These are phyloP conservation scores for Xestobium rufovillosum DNA, from an alignment of 2,888 invertebrate genomes.

Conservation along the genomic window DNA sequence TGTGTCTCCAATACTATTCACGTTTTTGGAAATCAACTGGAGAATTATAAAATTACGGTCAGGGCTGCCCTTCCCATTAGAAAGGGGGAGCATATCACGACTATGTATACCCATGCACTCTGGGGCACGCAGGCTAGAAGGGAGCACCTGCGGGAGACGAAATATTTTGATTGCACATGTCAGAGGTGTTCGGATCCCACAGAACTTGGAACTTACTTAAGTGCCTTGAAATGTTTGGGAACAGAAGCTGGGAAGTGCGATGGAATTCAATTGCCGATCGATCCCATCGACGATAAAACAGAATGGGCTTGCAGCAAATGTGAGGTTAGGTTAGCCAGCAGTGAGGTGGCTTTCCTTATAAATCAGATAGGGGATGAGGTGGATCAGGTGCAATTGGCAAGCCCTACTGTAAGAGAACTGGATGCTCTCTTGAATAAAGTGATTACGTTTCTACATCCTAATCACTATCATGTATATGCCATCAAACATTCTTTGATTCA, in stretches of 20 bases:
- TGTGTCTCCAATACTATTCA: slow-evolving; percentile 76
- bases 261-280: slow-evolving; percentile 61
- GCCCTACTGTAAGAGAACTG: slow-evolving; percentile 53
- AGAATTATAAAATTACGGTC: slow-evolving; percentile 57
- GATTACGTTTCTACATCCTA: slow-evolving; percentile 68
- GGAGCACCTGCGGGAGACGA: slow-evolving; percentile 68
- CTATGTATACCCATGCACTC: slow-evolving; percentile 80
- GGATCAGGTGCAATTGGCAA: slow-evolving; percentile 55
- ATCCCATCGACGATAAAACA: slow-evolving; percentile 61
- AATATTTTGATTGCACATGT: slow-evolving; percentile 70
- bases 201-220: slow-evolving; percentile 68
- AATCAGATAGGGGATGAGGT: slow-evolving; percentile 72
- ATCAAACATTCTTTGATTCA: slow-evolving; percentile 77
- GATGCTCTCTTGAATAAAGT: slow-evolving; percentile 61
- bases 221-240: slow-evolving; percentile 61
- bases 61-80: slow-evolving; percentile 58
- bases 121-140: slow-evolving; percentile 80
- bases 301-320: slow-evolving; percentile 75
- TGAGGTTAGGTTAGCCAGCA: slow-evolving; percentile 53
- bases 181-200: slow-evolving; percentile 71
- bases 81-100: slow-evolving; percentile 67
- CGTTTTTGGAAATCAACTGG: slow-evolving; percentile 54
- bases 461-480: slow-evolving; percentile 77
- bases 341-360: slow-evolving; percentile 59
- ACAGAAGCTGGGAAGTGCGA: slow-evolving; percentile 50